These are phyloP conservation scores for Agrochola circellaris DNA, from an alignment of 2,888 invertebrate species.

Conservation along the genomic window DNA sequence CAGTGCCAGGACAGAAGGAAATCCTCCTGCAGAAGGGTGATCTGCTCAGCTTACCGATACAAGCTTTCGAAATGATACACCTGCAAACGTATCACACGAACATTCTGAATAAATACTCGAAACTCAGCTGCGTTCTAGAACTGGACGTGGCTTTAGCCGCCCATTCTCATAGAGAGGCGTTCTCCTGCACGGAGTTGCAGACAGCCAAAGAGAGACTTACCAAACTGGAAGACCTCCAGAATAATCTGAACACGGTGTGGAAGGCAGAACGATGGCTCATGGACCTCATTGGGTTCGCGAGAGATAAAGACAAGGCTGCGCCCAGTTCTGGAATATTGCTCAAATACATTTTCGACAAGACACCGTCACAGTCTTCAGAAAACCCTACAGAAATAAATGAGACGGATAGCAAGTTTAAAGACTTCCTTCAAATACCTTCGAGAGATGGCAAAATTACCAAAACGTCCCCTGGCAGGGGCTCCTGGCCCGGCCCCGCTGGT, in stretches of 20 bases:
- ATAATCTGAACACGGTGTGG: slow-evolving; percentile 97
- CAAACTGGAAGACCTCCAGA: slow-evolving; percentile 96
- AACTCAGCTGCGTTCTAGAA: slow-evolving; percentile 98
- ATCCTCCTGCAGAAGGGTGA: slow-evolving; percentile 96
- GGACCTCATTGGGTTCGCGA: slow-evolving; percentile 98
- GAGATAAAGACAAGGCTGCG: slow-evolving; percentile 92
- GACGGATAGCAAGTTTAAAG: slow-evolving; percentile 84
- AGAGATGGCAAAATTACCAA: slow-evolving; percentile 94
- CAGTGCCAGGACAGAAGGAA: slow-evolving; percentile 96
- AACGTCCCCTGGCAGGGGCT: slow-evolving; percentile 94
- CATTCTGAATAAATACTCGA: slow-evolving; percentile 97
- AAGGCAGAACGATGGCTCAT: slow-evolving; percentile 98
- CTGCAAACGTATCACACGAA: slow-evolving; percentile 97
- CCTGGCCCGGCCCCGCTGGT: slow-evolving; percentile 96
- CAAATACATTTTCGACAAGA: slow-evolving; percentile 84
- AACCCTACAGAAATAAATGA: slow-evolving; percentile 85
- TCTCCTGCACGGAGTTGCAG: slow-evolving; percentile 96
- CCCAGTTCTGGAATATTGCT: slow-evolving; percentile 88
- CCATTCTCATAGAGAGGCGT: slow-evolving; percentile 98
- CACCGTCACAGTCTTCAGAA: slow-evolving; percentile 77
- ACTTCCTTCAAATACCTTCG: slow-evolving; percentile 92
- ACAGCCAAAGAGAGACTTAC: slow-evolving; percentile 96
- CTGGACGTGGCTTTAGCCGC: slow-evolving; percentile 97
- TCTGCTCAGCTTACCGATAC: slow-evolving; percentile 96
- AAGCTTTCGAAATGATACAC: slow-evolving; percentile 98